Evolutionary conservation across 2,888 invertebrate genomes (phyloP), one percentile per base, ranked within the genome.

Genomic region (Trichogramma dendrolimi): DNA sequence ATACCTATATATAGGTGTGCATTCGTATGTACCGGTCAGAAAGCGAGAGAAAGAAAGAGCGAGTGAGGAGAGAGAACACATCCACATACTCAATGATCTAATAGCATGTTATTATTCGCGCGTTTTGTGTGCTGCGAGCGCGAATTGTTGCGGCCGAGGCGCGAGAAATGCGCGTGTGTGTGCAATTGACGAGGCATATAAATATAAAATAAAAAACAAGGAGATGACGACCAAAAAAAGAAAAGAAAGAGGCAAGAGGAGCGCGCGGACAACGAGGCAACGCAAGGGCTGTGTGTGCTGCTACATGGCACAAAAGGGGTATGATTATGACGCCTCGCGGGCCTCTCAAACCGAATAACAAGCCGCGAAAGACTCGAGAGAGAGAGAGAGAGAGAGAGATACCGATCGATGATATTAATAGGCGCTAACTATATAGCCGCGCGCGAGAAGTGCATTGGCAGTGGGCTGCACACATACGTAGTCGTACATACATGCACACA

Each of bases 381-480:
- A 27, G 27, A 27, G 27, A 27, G 27, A 27, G 27, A 27, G 14
- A 75, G 75, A 73, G 76, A 76, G 61, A 11, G 11, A 48, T 75
- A 71, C 66, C 70, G 75, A 76, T 75, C 75, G 74, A 76, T 73
- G 74, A 74, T 75, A 75, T 75, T 75, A 75, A 75, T 75, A 75
- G 75, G 75, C 75, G 76, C 72, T 75, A 75, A 75, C 72, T 73
- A 75, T 72, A 75, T 27, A 27, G 27, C 27, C 3, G 75, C 74
- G 71, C 72, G 73, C 66, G 49, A 4, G 53, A 14, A n/a, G 40
- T 27, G 27, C 27, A 27, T 27, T 27, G 27, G 27, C 4, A 14
- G 5, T 11, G 39, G 4, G 5, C 39, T 5, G 47, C 47, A 11
- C 47, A 5, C 5, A 11, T n/a, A 47, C 47, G 11, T n/a, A n/a